Percentiles rank a stretch among this genome's conserved stretches.
These are phyloP conservation scores for Uloborus plumipes DNA, from an alignment of 2,888 invertebrate genomes.

Conservation along the genomic window DNA sequence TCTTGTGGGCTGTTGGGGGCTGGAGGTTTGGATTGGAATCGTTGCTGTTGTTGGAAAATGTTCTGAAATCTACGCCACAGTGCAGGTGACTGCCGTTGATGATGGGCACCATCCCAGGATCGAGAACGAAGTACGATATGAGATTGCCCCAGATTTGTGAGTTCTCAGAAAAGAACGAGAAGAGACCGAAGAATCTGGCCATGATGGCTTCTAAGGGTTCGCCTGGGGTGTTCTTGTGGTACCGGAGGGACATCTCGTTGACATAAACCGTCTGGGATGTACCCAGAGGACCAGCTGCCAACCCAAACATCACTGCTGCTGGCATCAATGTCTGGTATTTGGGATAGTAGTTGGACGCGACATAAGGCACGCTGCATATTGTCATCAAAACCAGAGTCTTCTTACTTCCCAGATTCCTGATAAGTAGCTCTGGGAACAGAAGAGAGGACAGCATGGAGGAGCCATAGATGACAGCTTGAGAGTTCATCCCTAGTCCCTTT, in stretches of 20 bases:
- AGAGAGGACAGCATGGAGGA: constrained; percentile 88
- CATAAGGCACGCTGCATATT: constrained; percentile 48
- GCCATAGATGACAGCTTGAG: constrained; percentile 90
- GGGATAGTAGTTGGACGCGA: constrained; percentile 64
- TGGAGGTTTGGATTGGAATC: constrained; percentile 40
- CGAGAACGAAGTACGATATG: constrained; percentile 50
- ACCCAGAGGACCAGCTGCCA: constrained; percentile 62
- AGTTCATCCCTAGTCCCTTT: constrained; percentile 90
- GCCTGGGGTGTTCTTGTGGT: constrained; percentile 21
- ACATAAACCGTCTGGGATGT: constrained; percentile 59
- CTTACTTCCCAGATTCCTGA: constrained; percentile 63
- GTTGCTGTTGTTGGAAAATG: background rate
- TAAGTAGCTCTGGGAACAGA: constrained; percentile 81
- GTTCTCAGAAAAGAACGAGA: constrained; percentile 58
- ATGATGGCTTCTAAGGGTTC: constrained; percentile 47
- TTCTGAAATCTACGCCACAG: constrained; percentile 39
- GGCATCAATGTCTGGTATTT: constrained; percentile 45
- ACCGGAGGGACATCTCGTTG: constrained; percentile 55
- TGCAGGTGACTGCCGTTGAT: constrained; percentile 3
- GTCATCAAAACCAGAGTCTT: constrained; percentile 54
- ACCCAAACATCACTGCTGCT: constrained; percentile 58
- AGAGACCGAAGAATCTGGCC: constrained; percentile 61
- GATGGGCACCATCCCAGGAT: constrained; percentile 28
- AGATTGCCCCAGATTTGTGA: constrained; percentile 64
- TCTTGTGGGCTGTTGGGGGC: constrained; percentile 76